These are phyloP conservation scores for Mohoua ochrocephala DNA, from an alignment of 2,113 vertebrate genomes.

Conservation along the genomic window DNA sequence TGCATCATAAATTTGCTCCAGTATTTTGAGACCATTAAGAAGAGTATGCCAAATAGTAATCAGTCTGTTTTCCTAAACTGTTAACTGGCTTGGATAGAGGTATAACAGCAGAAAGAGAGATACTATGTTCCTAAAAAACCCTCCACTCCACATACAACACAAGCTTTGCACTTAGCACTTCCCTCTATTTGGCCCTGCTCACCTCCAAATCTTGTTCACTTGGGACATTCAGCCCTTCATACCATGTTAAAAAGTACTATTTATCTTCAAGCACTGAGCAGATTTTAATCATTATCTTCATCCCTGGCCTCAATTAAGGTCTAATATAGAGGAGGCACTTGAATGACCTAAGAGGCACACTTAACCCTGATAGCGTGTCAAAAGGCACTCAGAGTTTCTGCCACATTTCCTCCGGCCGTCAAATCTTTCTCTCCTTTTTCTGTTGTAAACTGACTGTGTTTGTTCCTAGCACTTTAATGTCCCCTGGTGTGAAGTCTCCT, in stretches of 20 bases:
- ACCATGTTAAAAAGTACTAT: neutral
- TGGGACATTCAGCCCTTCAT: neutral
- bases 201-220: neutral
- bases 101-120: neutral
- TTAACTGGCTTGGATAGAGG: neutral
- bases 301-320: neutral
- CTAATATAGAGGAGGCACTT: neutral
- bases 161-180: neutral
- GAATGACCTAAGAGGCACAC: constrained; percentile 45
- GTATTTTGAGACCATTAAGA: neutral
- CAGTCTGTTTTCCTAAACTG: neutral
- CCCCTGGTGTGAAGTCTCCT: constrained; percentile 35
- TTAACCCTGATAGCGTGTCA: constrained; percentile 5
- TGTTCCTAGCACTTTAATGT: constrained; percentile 48
- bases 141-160: neutral
- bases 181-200: neutral
- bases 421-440: neutral
- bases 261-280: neutral
- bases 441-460: constrained; percentile 5
- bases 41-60: neutral
- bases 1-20: neutral
- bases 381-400: neutral
- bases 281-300: constrained; percentile 29
- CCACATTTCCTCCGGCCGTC: neutral
- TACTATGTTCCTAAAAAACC: neutral